Percentiles rank a stretch among this genome's conserved stretches.
Conservation (phyloP, 1,140 invertebrate genomes). For the Drosophila bifasciata region DNA sequence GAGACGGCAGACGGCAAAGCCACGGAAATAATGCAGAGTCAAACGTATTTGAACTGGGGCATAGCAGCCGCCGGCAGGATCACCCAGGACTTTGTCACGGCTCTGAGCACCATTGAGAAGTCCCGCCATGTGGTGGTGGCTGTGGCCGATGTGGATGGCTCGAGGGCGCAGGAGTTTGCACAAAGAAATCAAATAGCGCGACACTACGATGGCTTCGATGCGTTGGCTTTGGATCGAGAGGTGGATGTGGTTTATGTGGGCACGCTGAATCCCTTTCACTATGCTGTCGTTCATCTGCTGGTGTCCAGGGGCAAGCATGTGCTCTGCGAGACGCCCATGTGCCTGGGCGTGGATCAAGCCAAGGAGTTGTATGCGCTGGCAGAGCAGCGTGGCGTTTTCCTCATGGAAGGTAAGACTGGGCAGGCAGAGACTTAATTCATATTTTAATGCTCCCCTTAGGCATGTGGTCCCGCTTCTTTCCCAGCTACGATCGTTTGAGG, state of each 20-base stretch:
- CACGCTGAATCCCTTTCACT: constrained; percentile 89
- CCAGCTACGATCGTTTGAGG: constrained; percentile 88
- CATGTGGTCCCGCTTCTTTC: constrained; percentile 93
- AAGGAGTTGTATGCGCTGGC: constrained; percentile 87
- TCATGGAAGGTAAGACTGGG: constrained; percentile 88
- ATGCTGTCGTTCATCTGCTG: constrained; percentile 88
- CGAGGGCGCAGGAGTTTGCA: constrained; percentile 90
- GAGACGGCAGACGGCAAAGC: constrained; percentile 21
- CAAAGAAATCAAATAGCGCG: constrained; percentile 88
- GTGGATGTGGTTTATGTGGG: constrained; percentile 94
- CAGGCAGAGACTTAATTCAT: too few relatives aligned
- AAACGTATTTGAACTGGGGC: constrained; percentile 87
- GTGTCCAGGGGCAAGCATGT: constrained; percentile 91
- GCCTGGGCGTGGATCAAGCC: constrained; percentile 88
- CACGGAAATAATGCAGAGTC: constrained; percentile 51
- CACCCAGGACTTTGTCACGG: constrained; percentile 91
- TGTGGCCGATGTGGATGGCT: constrained; percentile 89
- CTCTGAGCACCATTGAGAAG: constrained; percentile 87
- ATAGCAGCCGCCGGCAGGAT: constrained; percentile 91
- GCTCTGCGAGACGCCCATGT: constrained; percentile 93
- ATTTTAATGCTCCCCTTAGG: constrained; percentile 15
- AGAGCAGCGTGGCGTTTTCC: constrained; percentile 88
- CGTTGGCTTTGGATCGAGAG: constrained; percentile 89
- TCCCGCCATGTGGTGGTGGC: constrained; percentile 88
- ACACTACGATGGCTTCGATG: constrained; percentile 90